Conservation (phyloP, 2,113 vertebrate genomes). For the Ursus arctos region DNA sequence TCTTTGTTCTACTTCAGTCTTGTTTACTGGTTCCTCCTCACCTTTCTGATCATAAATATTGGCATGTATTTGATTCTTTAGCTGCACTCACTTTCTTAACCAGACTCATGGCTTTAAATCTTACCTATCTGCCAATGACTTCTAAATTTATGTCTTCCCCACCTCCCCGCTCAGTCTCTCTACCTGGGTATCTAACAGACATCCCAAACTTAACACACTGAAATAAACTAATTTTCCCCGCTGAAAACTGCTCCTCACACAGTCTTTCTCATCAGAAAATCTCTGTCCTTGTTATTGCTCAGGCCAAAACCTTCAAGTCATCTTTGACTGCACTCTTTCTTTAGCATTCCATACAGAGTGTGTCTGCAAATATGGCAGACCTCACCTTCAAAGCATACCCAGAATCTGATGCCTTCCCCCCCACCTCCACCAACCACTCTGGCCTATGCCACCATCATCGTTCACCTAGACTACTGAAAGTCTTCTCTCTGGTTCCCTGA, state of each 20-base stretch:
- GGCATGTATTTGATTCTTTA: background rate
- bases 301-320: background rate
- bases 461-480: background rate
- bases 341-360: background rate
- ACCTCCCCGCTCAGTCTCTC: background rate
- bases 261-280: background rate
- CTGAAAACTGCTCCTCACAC: background rate
- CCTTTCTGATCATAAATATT: background rate
- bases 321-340: background rate
- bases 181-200: background rate
- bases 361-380: background rate
- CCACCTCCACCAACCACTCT: background rate
- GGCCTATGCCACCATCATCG: background rate
- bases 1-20: background rate
- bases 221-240: background rate
- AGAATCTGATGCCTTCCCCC: background rate
- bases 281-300: background rate
- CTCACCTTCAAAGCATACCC: background rate
- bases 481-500: background rate
- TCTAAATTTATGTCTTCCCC: background rate
- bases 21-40: background rate
- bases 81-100: background rate
- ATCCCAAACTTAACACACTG: background rate
- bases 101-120: constrained; percentile 2
- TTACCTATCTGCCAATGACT: background rate